Evolutionary conservation across 2,797 vertebrate genomes (phyloP), one percentile per base, ranked within the genome.

Genomic region (Masticophis lateralis): DNA sequence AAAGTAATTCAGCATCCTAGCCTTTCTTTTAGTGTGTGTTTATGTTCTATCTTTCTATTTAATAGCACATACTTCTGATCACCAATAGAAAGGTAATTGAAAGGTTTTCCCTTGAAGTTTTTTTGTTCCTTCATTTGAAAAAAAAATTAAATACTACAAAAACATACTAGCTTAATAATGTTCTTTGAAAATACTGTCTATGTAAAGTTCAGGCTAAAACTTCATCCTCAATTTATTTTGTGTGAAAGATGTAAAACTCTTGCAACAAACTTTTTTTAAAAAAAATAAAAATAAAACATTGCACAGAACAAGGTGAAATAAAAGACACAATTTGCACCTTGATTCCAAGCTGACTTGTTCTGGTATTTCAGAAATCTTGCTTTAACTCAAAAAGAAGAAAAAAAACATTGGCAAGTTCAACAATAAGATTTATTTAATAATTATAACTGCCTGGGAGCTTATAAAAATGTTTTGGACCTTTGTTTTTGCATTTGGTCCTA

Each of bases 211-310:
- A 0, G n/a, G 51, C 86, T 91, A 61, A 92, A 95, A 92, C 83
- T 61, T 90, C 59, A 92, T 93, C 55, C 88, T 43, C 32, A 92
- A 57, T 25, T 95, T 32, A 93, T 0, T 22, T 25, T 51, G 0
- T 25, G n/a, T 91, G 69, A 93, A 86, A 57, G 92, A 79, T 51
- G 83, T 59, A 93, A 95, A 93, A 27, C 4, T 90, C 93, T 94
- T 74, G 92, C 89, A 96, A 90, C 32, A 95, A 93, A 47, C 55
- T 10, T 92, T 95, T 91, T 90, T 92, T 87, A 86, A 37, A 37
- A 37, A 37, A 13, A 69, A 32, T 14, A 16, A 69, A 69, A n/a
- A 61, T 61, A 12, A 11, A 4, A 0, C 56, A 79, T 57, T 18
- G 18, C 18, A 63, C 59, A 74, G 27, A 86, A 51, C 27, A 89